Conservation (phyloP, 2,888 invertebrate species). For the Alitta virens region DNA sequence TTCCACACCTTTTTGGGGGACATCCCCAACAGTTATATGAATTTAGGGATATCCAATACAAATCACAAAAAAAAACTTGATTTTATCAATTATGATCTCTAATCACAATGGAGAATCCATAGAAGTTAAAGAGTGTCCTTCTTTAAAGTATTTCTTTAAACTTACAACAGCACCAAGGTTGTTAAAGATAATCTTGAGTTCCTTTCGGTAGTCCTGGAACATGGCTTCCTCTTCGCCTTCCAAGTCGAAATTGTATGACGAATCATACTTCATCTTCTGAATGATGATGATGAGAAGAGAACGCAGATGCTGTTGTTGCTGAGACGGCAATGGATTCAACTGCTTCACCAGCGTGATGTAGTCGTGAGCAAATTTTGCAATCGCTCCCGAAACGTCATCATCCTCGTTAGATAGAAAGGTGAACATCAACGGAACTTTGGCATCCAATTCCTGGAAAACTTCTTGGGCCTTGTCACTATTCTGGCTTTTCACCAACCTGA, state of each 20-base stretch:
- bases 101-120: no score
- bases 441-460: constrained; percentile 52
- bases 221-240: constrained; percentile 62
- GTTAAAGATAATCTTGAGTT: constrained; percentile 61
- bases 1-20: no score
- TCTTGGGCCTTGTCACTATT: constrained; percentile 38
- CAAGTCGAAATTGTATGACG: constrained; percentile 59
- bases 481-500: constrained; percentile 47
- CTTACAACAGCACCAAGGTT: constrained; percentile 60
- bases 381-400: constrained; percentile 61
- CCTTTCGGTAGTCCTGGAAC: constrained; percentile 62
- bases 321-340: constrained; percentile 32
- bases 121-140: no score
- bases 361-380: constrained; percentile 59
- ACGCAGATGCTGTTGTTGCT: constrained; percentile 20
- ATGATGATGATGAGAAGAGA: constrained; percentile 58
- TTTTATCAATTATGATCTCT: no score
- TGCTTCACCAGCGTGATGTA: constrained; percentile 59
- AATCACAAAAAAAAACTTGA: no score
- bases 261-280: constrained; percentile 61
- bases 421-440: constrained; percentile 58
- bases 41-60: no score
- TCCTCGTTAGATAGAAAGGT: constrained; percentile 60
- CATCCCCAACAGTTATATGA: no score
- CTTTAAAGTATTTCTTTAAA: no score